phyloP scores from a whole-genome alignment of 2,888 invertebrate genomes.

The Hydrotaea cyrtoneurina region DNA sequence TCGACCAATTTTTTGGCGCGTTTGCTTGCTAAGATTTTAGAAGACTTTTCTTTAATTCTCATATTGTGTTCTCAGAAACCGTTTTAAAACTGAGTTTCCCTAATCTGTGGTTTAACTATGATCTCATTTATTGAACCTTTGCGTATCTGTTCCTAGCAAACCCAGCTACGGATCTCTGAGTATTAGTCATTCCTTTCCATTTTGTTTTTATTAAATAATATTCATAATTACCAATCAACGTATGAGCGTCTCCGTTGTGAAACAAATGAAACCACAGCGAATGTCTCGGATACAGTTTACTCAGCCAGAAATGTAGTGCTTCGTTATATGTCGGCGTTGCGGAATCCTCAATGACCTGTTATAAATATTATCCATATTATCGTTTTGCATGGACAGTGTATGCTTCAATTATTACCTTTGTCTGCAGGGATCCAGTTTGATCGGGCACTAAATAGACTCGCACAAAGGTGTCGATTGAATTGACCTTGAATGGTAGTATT shows the following conservation, averaged over 20 bases:
- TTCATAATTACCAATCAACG: slow-evolving; percentile 80
- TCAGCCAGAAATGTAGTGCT: slow-evolving; percentile 86
- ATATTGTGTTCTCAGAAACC: no score
- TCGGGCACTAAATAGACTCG: slow-evolving; percentile 88
- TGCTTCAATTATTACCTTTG: slow-evolving; percentile 80
- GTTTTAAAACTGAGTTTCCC: no score
- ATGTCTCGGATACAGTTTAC: slow-evolving; percentile 83
- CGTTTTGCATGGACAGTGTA: background rate
- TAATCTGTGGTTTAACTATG: no score
- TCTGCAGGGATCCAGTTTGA: slow-evolving; percentile 86
- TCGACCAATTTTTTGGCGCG: no score
- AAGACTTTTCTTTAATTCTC: no score
- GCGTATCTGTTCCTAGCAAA: no score
- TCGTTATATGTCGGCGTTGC: slow-evolving; percentile 89
- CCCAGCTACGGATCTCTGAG: no score
- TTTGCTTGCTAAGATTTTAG: no score
- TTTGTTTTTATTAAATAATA: background rate
- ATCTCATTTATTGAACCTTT: no score
- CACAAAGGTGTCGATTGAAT: slow-evolving; percentile 87
- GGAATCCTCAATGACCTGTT: slow-evolving; percentile 84
- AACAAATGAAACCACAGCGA: slow-evolving; percentile 87
- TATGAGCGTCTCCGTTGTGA: slow-evolving; percentile 84
- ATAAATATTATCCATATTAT: background rate
- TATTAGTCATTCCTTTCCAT: no score
- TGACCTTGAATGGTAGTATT: slow-evolving; percentile 83